A percentile compares a stretch with the other conserved stretches of the same genome.
Conservation (phyloP, 2,888 invertebrate species). For the Noctua comes region DNA sequence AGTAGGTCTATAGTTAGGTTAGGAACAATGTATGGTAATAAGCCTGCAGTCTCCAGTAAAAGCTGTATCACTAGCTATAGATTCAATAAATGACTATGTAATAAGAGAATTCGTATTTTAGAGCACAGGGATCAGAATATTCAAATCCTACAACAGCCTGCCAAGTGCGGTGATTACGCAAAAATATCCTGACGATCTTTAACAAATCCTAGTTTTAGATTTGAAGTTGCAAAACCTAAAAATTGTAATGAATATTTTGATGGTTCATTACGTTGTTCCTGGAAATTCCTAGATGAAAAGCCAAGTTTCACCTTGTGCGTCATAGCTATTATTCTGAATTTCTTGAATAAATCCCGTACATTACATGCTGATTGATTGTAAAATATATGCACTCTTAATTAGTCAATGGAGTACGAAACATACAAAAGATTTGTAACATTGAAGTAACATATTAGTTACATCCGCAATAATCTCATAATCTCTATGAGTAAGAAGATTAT, state of each 20-base stretch:
- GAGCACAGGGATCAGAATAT: neutral
- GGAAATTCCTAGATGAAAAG: neutral
- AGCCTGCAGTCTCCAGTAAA: neutral
- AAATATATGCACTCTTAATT: neutral
- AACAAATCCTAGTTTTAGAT: neutral
- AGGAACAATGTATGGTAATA: constrained; percentile 1
- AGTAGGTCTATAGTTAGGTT: constrained; percentile 22
- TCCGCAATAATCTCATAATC: constrained; percentile 24
- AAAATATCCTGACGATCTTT: neutral
- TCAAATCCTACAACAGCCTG: neutral
- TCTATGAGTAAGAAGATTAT: constrained; percentile 34
- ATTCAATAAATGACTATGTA: neutral
- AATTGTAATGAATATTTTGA: neutral
- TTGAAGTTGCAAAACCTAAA: neutral
- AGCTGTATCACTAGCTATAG: neutral
- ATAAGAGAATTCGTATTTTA: neutral
- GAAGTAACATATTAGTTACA: neutral
- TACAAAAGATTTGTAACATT: neutral
- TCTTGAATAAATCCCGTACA: neutral
- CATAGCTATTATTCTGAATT: neutral
- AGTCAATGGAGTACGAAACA: neutral
- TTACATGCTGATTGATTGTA: neutral
- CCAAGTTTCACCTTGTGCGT: neutral
- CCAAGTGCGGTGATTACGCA: neutral
- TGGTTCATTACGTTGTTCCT: neutral